These are phyloP conservation scores for Reticulitermes lucifugus DNA, from an alignment of 2,888 invertebrate species.

Conservation along the genomic window DNA sequence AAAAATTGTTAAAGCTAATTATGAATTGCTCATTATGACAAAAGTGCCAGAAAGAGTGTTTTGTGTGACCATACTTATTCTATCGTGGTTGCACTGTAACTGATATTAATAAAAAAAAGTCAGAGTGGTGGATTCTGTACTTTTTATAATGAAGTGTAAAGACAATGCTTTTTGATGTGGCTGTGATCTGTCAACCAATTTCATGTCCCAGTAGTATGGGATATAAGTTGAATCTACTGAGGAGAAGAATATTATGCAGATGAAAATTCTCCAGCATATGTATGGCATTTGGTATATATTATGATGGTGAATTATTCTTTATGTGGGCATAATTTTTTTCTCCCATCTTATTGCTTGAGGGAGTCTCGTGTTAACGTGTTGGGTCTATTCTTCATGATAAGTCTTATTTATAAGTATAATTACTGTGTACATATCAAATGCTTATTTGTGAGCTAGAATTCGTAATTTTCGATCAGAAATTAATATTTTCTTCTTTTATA, in stretches of 20 bases:
- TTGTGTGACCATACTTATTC: too few species aligned
- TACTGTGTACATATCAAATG: not conserved
- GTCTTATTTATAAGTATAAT: not conserved
- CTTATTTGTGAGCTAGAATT: not conserved
- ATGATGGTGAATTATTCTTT: conserved; percentile 1
- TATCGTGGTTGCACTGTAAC: not conserved
- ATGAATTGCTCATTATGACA: too few species aligned
- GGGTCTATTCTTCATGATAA: conserved; percentile 33
- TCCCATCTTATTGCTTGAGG: conserved; percentile 15
- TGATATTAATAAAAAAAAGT: conserved; percentile 2
- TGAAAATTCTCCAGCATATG: conserved; percentile 17
- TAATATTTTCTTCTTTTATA: too few species aligned
- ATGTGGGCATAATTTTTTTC: conserved; percentile 25
- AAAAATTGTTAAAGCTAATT: too few species aligned
- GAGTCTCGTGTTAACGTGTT: conserved; percentile 5
- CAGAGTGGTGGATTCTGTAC: conserved; percentile 14
- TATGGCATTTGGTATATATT: conserved; percentile 17
- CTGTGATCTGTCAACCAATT: conserved; percentile 32
- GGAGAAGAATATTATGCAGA: conserved; percentile 13
- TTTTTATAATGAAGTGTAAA: conserved; percentile 11
- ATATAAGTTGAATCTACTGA: not conserved
- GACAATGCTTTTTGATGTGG: conserved; percentile 16
- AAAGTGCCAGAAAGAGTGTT: too few species aligned
- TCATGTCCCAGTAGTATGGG: not conserved
- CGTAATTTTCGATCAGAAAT: too few species aligned